Evolutionary conservation across 2,888 invertebrate species (phyloP).

Genomic region (Limnephilus rhombicus): DNA sequence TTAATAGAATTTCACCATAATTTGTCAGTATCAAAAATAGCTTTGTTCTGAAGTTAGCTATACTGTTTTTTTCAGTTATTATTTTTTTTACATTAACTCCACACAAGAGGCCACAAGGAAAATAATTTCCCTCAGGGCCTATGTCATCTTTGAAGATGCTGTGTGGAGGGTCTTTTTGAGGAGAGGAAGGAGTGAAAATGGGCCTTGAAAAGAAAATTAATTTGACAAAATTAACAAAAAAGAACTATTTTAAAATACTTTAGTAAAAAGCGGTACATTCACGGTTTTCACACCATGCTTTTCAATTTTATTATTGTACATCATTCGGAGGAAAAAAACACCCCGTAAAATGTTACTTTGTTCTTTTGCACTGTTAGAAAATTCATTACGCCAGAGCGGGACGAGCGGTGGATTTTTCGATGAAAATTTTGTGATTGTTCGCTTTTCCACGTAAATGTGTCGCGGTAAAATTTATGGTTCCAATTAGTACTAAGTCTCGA

Average conservation of each 20-base stretch:
- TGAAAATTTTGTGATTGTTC: neutral
- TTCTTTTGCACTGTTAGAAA: neutral
- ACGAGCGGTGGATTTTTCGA: neutral
- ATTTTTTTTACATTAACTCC: too few species aligned
- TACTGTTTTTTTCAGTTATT: too few species aligned
- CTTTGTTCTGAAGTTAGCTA: too few species aligned
- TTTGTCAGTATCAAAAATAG: too few species aligned
- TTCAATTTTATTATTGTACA: neutral
- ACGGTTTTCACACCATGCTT: neutral
- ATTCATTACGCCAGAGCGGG: neutral
- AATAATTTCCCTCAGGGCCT: too few species aligned
- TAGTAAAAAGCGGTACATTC: neutral
- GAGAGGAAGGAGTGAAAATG: too few species aligned
- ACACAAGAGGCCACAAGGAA: too few species aligned
- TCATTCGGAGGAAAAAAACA: neutral
- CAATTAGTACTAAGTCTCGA: constrained; percentile 6
- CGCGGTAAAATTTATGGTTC: constrained; percentile 18
- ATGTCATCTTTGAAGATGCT: too few species aligned
- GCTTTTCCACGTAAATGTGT: constrained; percentile 22
- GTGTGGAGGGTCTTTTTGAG: too few species aligned
- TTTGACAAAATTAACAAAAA: too few species aligned
- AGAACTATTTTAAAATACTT: neutral
- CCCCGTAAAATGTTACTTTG: neutral
- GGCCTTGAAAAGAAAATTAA: too few species aligned
- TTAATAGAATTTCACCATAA: too few species aligned